These are phyloP conservation scores for Muscina levida DNA, from an alignment of 2,888 invertebrate genomes.

Conservation along the genomic window DNA sequence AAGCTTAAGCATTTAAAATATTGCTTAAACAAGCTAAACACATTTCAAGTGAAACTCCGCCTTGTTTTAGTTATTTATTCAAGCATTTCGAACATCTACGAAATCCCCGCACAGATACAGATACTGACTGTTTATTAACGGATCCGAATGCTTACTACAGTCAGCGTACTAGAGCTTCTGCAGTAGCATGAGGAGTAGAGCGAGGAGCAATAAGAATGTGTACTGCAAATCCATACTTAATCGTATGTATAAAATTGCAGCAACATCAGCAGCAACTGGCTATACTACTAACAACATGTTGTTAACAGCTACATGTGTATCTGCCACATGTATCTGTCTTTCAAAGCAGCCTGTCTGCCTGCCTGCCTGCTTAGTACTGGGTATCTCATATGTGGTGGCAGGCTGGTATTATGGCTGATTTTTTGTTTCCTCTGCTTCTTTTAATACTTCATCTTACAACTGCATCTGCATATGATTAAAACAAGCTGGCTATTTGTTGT, in stretches of 20 bases:
- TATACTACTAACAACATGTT: slow-evolving; percentile 18
- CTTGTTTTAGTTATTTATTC: slow-evolving; percentile 37
- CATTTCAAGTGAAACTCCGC: slow-evolving; percentile 25
- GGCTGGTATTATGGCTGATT: slow-evolving; percentile 5
- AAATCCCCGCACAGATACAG: slow-evolving; percentile 8
- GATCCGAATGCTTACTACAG: not conserved
- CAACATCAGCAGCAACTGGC: not conserved
- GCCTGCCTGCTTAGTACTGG: not conserved
- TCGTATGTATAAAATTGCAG: slow-evolving; percentile 18
- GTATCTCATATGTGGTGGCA: not conserved
- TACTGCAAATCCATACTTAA: slow-evolving; percentile 31
- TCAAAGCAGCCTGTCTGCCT: not conserved
- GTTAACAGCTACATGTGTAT: slow-evolving; percentile 33
- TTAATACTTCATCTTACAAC: not conserved
- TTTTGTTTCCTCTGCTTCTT: not conserved
- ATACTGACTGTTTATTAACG: not conserved
- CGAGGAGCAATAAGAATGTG: slow-evolving; percentile 25
- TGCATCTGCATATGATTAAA: slow-evolving; percentile 45
- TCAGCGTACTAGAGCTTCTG: not conserved
- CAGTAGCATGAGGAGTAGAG: not conserved
- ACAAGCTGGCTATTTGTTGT: slow-evolving; percentile 31
- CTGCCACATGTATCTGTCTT: slow-evolving; percentile 13
- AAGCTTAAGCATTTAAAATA: not conserved
- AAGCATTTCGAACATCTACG: slow-evolving; percentile 31
- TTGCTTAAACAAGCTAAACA: slow-evolving; percentile 6